Conservation (phyloP, 2,888 invertebrate species). For the Ichneumoninae sp. region DNA sequence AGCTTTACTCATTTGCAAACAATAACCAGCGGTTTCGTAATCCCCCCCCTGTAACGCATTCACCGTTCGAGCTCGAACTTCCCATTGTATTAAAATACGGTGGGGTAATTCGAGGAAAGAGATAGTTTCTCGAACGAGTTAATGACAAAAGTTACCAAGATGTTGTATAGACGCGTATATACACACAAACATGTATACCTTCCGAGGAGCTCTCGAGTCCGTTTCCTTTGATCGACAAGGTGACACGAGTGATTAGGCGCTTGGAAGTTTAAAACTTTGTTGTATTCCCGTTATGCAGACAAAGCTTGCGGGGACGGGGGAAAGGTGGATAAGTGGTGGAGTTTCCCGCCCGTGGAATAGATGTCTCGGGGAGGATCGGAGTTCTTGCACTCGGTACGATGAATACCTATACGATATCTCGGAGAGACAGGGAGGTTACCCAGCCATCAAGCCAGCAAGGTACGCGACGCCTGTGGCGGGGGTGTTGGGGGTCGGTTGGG, state of each 20-base stretch:
- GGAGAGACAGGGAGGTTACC: constrained; percentile 15
- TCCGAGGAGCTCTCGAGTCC: constrained; percentile 73
- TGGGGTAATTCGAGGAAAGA: constrained; percentile 31
- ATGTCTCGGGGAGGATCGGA: constrained; percentile 25
- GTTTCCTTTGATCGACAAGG: constrained; percentile 76
- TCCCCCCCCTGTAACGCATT: neutral
- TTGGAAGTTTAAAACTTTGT: constrained; percentile 79
- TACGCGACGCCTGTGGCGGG: neutral
- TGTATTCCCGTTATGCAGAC: constrained; percentile 63
- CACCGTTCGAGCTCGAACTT: neutral
- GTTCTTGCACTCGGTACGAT: constrained; percentile 26
- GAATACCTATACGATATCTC: constrained; percentile 42
- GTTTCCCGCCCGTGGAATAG: constrained; percentile 30
- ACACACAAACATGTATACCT: neutral
- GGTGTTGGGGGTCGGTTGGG: neutral
- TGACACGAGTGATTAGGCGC: constrained; percentile 80
- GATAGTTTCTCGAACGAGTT: constrained; percentile 39
- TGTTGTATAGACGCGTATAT: neutral
- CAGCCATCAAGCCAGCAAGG: constrained; percentile 38
- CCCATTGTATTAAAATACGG: neutral
- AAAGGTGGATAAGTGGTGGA: neutral
- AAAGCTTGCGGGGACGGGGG: neutral
- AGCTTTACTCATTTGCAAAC: neutral
- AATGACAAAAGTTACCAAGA: constrained; percentile 59
- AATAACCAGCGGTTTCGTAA: constrained; percentile 1